These are phyloP conservation scores for Bettongia penicillata DNA, from an alignment of 2,113 vertebrate species.

Conservation along the genomic window DNA sequence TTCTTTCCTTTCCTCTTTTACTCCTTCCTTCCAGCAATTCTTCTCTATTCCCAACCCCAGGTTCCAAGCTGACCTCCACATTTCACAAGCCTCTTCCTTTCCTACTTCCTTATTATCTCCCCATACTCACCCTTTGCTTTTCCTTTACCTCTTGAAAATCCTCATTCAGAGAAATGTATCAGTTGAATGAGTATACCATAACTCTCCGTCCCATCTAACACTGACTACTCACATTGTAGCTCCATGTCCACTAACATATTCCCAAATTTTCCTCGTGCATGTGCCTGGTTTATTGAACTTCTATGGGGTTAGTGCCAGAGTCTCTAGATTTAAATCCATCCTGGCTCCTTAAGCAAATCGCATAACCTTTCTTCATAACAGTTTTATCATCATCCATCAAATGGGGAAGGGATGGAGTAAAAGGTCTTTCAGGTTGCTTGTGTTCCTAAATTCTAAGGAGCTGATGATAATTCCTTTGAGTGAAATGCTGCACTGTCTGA, in stretches of 20 bases:
- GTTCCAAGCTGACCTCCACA: background rate
- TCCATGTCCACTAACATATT: background rate
- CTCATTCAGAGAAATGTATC: background rate
- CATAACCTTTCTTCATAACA: too few relatives aligned
- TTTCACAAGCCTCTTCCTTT: slow-evolving; percentile 14
- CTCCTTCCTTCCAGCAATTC: background rate
- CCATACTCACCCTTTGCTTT: background rate
- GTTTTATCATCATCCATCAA: background rate
- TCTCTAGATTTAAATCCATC: background rate
- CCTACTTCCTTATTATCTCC: slow-evolving; percentile 37
- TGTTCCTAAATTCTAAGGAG: background rate
- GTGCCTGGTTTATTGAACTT: background rate
- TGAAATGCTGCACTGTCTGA: background rate
- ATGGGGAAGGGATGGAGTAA: background rate
- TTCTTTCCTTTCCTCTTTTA: background rate
- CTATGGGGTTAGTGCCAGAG: background rate
- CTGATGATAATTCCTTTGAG: background rate
- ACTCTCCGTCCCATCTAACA: background rate
- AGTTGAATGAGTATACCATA: background rate
- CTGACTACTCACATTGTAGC: background rate
- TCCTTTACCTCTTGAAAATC: too few relatives aligned
- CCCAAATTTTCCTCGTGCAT: background rate
- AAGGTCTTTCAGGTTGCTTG: background rate
- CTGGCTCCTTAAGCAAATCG: background rate
- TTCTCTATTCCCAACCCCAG: background rate